Conservation (phyloP, 1,140 invertebrate species). For the Zaprionus camerounensis region DNA sequence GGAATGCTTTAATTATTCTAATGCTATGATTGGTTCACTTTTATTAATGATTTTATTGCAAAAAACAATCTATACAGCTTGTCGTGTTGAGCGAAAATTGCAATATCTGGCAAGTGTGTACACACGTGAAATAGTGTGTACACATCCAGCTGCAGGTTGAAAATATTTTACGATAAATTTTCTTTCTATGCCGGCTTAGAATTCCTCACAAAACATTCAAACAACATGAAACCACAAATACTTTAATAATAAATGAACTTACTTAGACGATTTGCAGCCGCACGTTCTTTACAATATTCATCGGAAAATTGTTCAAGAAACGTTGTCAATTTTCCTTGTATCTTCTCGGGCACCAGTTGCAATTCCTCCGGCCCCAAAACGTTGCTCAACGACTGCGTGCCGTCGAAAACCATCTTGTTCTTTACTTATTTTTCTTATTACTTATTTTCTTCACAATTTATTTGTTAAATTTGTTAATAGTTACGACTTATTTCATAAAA, state of each 20-base stretch:
- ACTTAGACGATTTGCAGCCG: constrained; percentile 39
- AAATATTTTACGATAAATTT: background rate
- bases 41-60: background rate
- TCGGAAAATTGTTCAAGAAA: constrained; percentile 74
- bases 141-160: background rate
- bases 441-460: background rate
- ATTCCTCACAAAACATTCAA: background rate
- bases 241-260: constrained; percentile 26
- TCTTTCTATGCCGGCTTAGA: constrained; percentile 21
- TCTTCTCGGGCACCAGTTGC: constrained; percentile 62
- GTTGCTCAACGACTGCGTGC: constrained; percentile 63
- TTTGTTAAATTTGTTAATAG: background rate
- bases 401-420: constrained; percentile 69
- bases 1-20: constrained; percentile 11
- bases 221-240: background rate
- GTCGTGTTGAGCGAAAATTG: constrained; percentile 37
- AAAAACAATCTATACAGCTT: constrained; percentile 11
- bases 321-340: constrained; percentile 86
- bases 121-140: constrained; percentile 31
- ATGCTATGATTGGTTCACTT: background rate
- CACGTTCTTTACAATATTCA: constrained; percentile 46
- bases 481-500: constrained; percentile 2
- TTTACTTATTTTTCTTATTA: background rate
- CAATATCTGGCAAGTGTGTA: constrained; percentile 40
- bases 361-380: constrained; percentile 71